These are phyloP conservation scores for Apotomis capreana DNA, from an alignment of 2,888 invertebrate species.

Conservation along the genomic window DNA sequence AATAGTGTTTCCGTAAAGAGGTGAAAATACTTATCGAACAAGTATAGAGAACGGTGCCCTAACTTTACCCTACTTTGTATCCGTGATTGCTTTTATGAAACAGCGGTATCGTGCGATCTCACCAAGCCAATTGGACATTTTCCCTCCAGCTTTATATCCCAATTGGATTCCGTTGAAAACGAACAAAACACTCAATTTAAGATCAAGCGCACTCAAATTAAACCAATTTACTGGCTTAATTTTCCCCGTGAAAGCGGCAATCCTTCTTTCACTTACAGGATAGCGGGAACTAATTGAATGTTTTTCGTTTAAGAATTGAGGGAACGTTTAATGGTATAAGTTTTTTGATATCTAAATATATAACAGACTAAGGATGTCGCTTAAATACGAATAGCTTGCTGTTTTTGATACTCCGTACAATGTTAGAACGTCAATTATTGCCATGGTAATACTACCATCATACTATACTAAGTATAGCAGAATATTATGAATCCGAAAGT, in stretches of 20 bases:
- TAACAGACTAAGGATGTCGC: too few species aligned
- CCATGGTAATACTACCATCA: too few species aligned
- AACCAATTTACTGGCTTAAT: conserved; percentile 50
- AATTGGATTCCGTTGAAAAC: conserved; percentile 56
- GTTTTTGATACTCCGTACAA: too few species aligned
- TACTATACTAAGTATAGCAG: too few species aligned
- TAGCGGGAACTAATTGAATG: conserved; percentile 12
- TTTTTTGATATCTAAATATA: too few species aligned
- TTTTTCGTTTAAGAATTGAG: conserved; percentile 7
- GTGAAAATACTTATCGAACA: too few species aligned
- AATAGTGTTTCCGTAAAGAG: too few species aligned
- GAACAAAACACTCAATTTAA: conserved; percentile 70
- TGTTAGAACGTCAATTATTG: too few species aligned
- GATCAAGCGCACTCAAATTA: conserved; percentile 60
- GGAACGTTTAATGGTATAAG: background rate
- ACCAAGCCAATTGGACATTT: conserved; percentile 28
- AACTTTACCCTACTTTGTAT: conserved; percentile 7
- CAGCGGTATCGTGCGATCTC: conserved; percentile 13
- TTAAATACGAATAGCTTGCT: too few species aligned
- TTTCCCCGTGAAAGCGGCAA: conserved; percentile 22
- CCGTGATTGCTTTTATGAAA: background rate
- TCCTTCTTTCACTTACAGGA: conserved; percentile 28
- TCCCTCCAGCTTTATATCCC: conserved; percentile 40
- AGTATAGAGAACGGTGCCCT: background rate
- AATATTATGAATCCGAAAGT: too few species aligned